Conservation (phyloP, 2,888 invertebrate genomes). For the Cheilosia scutellata region DNA sequence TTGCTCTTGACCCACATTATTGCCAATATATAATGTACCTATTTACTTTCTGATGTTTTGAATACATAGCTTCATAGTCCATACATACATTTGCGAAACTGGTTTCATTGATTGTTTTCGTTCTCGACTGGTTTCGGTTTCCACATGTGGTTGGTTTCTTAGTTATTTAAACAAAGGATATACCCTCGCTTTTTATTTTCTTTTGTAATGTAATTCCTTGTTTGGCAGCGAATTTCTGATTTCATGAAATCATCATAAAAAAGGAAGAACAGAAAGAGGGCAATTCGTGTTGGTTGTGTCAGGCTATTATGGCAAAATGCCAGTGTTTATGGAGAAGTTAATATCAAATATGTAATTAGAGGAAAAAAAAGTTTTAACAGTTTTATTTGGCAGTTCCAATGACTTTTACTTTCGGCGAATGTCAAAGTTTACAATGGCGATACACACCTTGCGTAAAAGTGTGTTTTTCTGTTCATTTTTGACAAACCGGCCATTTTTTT, state of each 20-base stretch:
- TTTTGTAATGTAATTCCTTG: slow-evolving; percentile 18
- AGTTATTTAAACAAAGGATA: slow-evolving; percentile 20
- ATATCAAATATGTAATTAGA: neutral
- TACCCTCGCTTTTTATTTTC: neutral
- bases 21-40: neutral
- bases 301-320: slow-evolving; percentile 12
- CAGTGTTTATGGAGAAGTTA: slow-evolving; percentile 10
- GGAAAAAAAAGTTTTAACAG: neutral
- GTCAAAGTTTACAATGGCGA: slow-evolving; percentile 1
- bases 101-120: slow-evolving; percentile 55
- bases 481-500: too few relatives aligned
- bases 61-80: neutral
- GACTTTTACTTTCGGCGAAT: neutral
- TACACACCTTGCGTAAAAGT: neutral
- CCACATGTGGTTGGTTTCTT: slow-evolving; percentile 6
- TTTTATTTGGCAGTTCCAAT: neutral
- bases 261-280: neutral
- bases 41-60: slow-evolving; percentile 5
- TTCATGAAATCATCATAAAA: neutral
- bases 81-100: slow-evolving; percentile 22
- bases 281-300: neutral
- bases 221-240: slow-evolving; percentile 30
- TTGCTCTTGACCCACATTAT: slow-evolving; percentile 67
- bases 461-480: neutral
- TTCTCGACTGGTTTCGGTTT: slow-evolving; percentile 49